Evolutionary conservation across 2,113 vertebrate species (phyloP).

Genomic region (Chaetodon auriga): DNA sequence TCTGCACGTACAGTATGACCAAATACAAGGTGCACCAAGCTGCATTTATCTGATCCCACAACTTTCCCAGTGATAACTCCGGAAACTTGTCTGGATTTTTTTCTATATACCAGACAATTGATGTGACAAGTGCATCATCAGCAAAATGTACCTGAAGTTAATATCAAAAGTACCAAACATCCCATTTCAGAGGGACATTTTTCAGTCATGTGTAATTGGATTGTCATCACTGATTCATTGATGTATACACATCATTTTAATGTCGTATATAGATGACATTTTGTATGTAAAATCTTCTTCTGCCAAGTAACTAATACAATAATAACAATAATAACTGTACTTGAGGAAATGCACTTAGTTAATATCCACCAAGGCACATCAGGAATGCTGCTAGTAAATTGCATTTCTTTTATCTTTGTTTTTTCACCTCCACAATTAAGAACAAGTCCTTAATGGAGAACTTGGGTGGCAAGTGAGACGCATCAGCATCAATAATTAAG

Average conservation of each 20-base stretch:
- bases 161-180: background rate
- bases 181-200: background rate
- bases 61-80: no score
- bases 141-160: no score
- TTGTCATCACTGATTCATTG: no score
- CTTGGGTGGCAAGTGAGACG: conserved; percentile 68
- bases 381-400: conserved; percentile 54
- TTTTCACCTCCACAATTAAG: conserved; percentile 63
- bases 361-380: conserved; percentile 24
- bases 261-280: background rate
- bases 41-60: no score
- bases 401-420: conserved; percentile 54
- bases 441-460: conserved; percentile 68
- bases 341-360: conserved; percentile 16
- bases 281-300: no score
- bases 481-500: conserved; percentile 81
- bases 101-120: no score
- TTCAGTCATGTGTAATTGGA: background rate
- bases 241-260: background rate
- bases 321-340: no score
- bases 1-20: no score
- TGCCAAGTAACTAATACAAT: background rate
- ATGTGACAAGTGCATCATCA: no score
- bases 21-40: no score
- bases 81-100: no score